A percentile compares a stretch with the other conserved stretches of the same genome.
phyloP scores from a whole-genome alignment of 35 echinoderm and acorn worm genomes.

The Holothuria glaberrima region DNA sequence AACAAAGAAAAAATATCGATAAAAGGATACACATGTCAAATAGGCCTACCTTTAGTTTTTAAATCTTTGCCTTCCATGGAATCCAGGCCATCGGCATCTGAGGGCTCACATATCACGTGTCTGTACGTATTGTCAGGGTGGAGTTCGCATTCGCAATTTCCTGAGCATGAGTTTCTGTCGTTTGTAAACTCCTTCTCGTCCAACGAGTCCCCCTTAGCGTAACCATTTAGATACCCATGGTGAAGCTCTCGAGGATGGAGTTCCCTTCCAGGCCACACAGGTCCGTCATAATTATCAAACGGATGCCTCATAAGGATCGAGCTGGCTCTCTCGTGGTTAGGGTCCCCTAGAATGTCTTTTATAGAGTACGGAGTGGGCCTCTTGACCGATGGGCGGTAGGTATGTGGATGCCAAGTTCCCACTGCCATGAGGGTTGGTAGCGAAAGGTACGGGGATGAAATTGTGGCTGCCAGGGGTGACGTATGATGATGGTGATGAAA shows the following conservation, averaged over 20 bases:
- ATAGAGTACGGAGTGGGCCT: slow-evolving; percentile 86
- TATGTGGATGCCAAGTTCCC: slow-evolving; percentile 96
- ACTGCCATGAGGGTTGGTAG: slow-evolving; percentile 85
- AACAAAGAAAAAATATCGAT: background rate
- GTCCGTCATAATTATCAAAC: slow-evolving; percentile 18
- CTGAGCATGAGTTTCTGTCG: slow-evolving; percentile 34
- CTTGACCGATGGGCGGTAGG: slow-evolving; percentile 75
- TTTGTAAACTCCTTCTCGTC: slow-evolving; percentile 34
- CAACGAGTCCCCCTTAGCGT: slow-evolving; percentile 1
- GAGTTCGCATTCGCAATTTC: slow-evolving; percentile 46
- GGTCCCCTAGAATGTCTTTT: slow-evolving; percentile 76
- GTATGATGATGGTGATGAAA: slow-evolving; percentile 41
- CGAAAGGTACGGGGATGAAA: slow-evolving; percentile 44
- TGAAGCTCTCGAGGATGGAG: slow-evolving; percentile 8
- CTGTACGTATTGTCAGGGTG: slow-evolving; percentile 53
- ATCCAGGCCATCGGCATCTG: slow-evolving; percentile 16
- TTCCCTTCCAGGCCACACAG: slow-evolving; percentile 41
- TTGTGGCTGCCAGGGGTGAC: background rate
- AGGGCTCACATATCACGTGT: slow-evolving; percentile 46
- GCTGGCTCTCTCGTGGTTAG: background rate
- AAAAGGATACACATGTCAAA: background rate
- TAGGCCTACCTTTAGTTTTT: slow-evolving; percentile 21
- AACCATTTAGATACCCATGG: slow-evolving; percentile 3
- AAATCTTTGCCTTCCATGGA: background rate
- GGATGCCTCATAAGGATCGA: slow-evolving; percentile 29